Evolutionary conservation across 2,888 invertebrate species (phyloP), one percentile per base, ranked within the genome.

Genomic region (Drosophila vallismaia): DNA sequence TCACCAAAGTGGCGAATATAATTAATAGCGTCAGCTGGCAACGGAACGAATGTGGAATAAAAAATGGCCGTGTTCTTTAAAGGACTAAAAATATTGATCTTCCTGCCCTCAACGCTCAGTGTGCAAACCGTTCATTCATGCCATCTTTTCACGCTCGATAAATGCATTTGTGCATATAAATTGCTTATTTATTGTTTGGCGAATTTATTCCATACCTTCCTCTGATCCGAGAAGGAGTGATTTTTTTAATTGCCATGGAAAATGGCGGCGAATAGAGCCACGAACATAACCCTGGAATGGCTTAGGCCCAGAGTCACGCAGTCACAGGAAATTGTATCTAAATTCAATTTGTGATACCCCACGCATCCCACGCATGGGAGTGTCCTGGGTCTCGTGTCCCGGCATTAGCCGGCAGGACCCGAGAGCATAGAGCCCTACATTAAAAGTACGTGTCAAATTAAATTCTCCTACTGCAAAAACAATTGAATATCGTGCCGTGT

Each of bases 281-380:
- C 31, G 10, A 71, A 46, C 29, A 19, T 19, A 48, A 42, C 26
- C 44, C 12, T 14, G 51, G 38, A 52, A 59, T 26, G 50, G 40
- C 56, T 55, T 55, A 71, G 60, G 72, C 54, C 54, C 75, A 55
- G 77, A 86, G 86, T 71, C 85, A 82, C 88, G 87, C 88, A 81
- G 77, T 51, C 71, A 84, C 82, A 77, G 88, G 82, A 88, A 88
- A 82, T 88, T 88, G 82, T 82, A 82, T 82, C 88, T 88, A 86
- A 82, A 82, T 82, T 82, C 85, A 82, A 82, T 82, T 82, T 82
- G 84, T 86, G 87, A 64, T 73, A 59, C 64, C 53, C 53, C 50
- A 51, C 71, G 51, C 48, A 72, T n/a, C 36, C 36, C 36, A 36
- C 36, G 36, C 73, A 54, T 44, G 56, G 50, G 31, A 24, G 29